Conservation (phyloP, 1,140 invertebrate genomes). For the Caenorhabditis latens region DNA sequence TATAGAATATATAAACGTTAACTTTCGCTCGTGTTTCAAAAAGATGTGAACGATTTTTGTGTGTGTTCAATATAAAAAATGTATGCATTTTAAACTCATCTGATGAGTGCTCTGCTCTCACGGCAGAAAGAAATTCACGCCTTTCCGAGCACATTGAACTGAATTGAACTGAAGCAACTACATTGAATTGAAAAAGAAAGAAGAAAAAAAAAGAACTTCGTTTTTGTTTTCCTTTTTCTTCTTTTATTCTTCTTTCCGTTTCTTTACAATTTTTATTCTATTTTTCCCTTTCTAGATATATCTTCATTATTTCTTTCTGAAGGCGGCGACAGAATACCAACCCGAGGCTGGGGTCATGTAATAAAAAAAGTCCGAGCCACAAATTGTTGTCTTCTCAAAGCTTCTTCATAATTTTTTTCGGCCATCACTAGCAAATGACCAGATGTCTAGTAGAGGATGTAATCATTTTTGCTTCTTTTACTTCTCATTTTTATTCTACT, state of each 20-base stretch:
- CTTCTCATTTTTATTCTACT: constrained; percentile 52
- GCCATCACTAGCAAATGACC: constrained; percentile 6
- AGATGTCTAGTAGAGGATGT: constrained; percentile 41
- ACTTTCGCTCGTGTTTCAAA: constrained; percentile 19
- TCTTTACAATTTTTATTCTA: background rate
- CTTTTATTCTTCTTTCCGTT: background rate
- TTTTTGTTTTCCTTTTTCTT: background rate
- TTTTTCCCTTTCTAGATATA: background rate
- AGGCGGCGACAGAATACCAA: background rate
- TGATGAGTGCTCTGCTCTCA: constrained; percentile 46
- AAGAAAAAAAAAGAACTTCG: background rate
- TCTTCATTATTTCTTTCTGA: background rate
- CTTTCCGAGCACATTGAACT: constrained; percentile 40
- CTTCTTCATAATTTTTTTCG: constrained; percentile 43
- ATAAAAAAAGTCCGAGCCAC: background rate
- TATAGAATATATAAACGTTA: background rate
- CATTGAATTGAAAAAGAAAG: constrained; percentile 3
- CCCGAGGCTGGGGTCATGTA: constrained; percentile 1
- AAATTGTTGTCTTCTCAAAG: constrained; percentile 33
- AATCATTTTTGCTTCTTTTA: constrained; percentile 35
- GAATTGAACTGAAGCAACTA: background rate
- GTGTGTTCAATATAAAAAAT: constrained; percentile 44
- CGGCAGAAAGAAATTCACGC: constrained; percentile 32
- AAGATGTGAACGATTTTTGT: constrained; percentile 14
- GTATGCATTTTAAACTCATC: constrained; percentile 54